phyloP scores from a whole-genome alignment of 2,888 invertebrate genomes.

The Pardosa pseudoannulata region DNA sequence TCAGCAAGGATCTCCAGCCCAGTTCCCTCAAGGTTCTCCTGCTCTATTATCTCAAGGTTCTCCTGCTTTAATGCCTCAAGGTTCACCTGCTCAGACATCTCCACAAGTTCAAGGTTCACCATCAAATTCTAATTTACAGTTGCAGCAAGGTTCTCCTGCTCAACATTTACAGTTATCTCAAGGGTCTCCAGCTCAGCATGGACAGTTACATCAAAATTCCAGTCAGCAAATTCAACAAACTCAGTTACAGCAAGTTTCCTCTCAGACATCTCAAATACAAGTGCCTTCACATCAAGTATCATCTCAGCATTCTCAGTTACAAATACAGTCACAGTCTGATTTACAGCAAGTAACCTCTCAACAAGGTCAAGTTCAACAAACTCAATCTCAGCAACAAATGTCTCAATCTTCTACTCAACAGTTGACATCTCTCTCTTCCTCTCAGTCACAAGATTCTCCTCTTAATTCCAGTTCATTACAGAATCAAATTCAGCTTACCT shows the following conservation, averaged over 20 bases:
- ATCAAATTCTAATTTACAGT: slow-evolving; percentile 31
- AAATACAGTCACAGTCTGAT: background rate
- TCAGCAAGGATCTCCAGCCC: slow-evolving; percentile 64
- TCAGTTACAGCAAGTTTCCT: slow-evolving; percentile 31
- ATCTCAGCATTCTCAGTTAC: slow-evolving; percentile 10
- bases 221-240: slow-evolving; percentile 1
- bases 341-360: slow-evolving; percentile 47
- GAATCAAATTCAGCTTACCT: background rate
- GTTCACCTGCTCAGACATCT: slow-evolving; percentile 39
- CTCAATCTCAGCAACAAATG: background rate
- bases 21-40: slow-evolving; percentile 52
- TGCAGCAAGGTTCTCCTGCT: slow-evolving; percentile 51
- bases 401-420: background rate
- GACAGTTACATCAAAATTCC: slow-evolving; percentile 10
- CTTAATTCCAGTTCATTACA: background rate
- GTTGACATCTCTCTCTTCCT: background rate
- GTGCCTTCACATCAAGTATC: slow-evolving; percentile 33
- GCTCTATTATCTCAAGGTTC: slow-evolving; percentile 51
- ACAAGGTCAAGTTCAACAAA: slow-evolving; percentile 40
- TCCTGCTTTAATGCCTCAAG: slow-evolving; percentile 58
- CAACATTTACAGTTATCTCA: slow-evolving; percentile 47
- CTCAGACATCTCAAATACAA: slow-evolving; percentile 23
- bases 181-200: slow-evolving; percentile 51
- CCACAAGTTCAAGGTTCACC: slow-evolving; percentile 53
- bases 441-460: background rate